These are phyloP conservation scores for Pangasianodon gigas DNA, from an alignment of 2,113 vertebrate species.

Conservation along the genomic window DNA sequence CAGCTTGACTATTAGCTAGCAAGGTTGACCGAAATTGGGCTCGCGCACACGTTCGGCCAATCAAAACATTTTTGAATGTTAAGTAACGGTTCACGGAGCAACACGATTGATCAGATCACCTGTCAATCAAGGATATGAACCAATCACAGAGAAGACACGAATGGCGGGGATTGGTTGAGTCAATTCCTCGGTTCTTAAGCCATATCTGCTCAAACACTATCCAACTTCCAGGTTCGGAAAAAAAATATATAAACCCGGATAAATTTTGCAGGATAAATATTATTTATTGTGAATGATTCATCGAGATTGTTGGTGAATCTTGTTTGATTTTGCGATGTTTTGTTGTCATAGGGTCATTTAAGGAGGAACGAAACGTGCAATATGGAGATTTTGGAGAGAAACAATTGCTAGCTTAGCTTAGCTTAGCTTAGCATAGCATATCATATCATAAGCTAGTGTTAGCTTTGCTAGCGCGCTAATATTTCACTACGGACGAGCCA, in stretches of 20 bases:
- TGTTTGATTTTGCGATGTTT: neutral
- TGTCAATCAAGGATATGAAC: neutral
- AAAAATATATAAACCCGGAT: neutral
- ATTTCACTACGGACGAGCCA: conserved; percentile 50
- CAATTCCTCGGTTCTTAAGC: neutral
- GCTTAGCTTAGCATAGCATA: neutral
- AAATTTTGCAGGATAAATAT: neutral
- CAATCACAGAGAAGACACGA: neutral
- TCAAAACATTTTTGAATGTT: neutral
- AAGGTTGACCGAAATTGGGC: neutral
- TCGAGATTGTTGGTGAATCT: neutral
- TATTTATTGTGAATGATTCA: neutral
- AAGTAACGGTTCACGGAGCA: neutral
- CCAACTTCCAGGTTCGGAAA: conserved; percentile 43
- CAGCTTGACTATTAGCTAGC: neutral
- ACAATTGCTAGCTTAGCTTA: conserved; percentile 56
- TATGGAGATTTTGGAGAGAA: conserved; percentile 35
- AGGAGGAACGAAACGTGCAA: neutral
- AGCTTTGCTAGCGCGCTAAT: conserved; percentile 62
- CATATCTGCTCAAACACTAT: conserved; percentile 24
- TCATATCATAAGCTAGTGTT: conserved; percentile 50
- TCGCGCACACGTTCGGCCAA: neutral
- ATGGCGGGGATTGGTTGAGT: conserved; percentile 39
- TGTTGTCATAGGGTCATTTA: neutral
- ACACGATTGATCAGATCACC: neutral